A percentile compares a stretch with the other conserved stretches of the same genome.
phyloP scores from a whole-genome alignment of 2,113 vertebrate species.

The Gallinago media region DNA sequence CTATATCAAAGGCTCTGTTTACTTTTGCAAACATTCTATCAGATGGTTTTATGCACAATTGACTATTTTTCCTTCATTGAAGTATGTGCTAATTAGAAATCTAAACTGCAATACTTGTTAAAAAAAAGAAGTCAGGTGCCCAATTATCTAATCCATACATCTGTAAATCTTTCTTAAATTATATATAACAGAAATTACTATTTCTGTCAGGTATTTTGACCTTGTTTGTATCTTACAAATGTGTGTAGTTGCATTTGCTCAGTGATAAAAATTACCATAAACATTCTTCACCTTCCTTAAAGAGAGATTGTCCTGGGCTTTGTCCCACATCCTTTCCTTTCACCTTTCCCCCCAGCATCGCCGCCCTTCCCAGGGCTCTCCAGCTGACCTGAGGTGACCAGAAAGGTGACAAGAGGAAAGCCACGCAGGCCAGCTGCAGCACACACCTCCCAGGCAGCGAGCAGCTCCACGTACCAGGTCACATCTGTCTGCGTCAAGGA shows the following conservation, averaged over 20 bases:
- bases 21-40: conserved; percentile 9
- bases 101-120: not conserved
- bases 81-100: conserved; percentile 56
- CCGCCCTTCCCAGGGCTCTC: fast-evolving
- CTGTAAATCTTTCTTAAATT: not conserved
- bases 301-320: not conserved
- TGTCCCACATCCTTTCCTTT: not conserved
- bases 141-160: conserved; percentile 42
- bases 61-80: conserved; percentile 10
- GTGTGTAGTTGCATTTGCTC: not conserved
- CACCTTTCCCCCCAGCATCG: not conserved
- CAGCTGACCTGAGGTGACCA: not conserved
- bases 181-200: not conserved
- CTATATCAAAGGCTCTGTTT: not conserved
- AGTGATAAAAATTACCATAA: not conserved
- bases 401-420: not conserved
- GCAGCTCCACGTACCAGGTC: not conserved
- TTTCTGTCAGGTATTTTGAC: not conserved
- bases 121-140: conserved; percentile 2
- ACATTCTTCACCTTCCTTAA: not conserved
- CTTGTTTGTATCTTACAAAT: not conserved
- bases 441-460: not conserved
- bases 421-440: not conserved
- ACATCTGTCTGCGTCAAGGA: not conserved
- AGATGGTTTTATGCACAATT: not conserved